Evolutionary conservation across 1,140 invertebrate genomes (phyloP).

Genomic region (Cyphomyrmex costatus): DNA sequence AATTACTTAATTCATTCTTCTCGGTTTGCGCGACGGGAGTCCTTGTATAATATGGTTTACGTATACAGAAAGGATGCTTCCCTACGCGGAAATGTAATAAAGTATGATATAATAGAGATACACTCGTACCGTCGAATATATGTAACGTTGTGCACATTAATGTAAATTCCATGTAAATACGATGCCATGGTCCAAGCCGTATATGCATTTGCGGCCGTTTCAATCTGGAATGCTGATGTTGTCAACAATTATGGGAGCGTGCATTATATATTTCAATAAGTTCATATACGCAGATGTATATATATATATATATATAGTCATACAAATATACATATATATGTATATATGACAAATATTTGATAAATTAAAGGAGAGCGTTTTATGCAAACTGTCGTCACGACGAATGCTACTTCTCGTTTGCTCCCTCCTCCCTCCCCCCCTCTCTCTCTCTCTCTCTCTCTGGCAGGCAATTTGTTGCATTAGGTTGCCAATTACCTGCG

Average conservation of each 20-base stretch:
- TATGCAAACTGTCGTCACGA: background rate
- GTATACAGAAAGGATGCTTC: background rate
- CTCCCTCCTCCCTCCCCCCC: no score
- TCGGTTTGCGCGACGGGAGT: background rate
- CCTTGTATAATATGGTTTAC: conserved; percentile 18
- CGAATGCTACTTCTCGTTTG: background rate
- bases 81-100: conserved; percentile 25
- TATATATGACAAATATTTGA: background rate
- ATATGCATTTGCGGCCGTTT: conserved; percentile 39
- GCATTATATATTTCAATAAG: conserved; percentile 33
- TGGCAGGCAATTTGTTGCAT: conserved; percentile 30
- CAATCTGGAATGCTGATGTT: conserved; percentile 52
- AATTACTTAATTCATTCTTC: conserved; percentile 22
- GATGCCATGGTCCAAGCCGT: background rate
- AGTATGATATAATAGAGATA: conserved; percentile 34
- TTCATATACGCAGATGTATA: background rate
- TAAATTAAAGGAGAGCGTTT: conserved; percentile 1
- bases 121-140: conserved; percentile 12
- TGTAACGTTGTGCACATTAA: conserved; percentile 33
- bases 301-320: background rate
- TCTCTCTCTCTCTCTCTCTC: conserved; percentile 4
- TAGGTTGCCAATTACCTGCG: conserved; percentile 3
- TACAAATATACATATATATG: no score
- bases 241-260: conserved; percentile 37
- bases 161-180: conserved; percentile 60